A percentile compares a stretch with the other conserved stretches of the same genome.
Evolutionary conservation across 1,140 invertebrate genomes (phyloP).

Genomic region (Microplitis demolitor): DNA sequence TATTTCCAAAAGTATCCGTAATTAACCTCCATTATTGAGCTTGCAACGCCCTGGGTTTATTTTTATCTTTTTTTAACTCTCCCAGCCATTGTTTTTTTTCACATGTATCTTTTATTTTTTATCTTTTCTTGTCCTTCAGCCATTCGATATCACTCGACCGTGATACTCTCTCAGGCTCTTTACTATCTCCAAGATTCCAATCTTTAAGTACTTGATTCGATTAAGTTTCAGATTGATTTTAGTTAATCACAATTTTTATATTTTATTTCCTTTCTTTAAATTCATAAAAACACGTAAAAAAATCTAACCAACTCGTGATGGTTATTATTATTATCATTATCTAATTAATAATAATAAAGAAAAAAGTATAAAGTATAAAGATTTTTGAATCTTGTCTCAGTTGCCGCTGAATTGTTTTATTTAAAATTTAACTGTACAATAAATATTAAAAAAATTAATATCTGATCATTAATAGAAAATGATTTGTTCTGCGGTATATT

Average conservation of each 20-base stretch:
- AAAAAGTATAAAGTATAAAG: no score
- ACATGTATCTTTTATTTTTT: background rate
- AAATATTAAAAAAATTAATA: no score
- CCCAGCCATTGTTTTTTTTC: background rate
- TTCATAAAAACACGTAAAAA: no score
- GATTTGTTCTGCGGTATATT: background rate
- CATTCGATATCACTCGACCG: background rate
- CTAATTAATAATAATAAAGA: no score
- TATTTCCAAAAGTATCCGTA: constrained; percentile 26
- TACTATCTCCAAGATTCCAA: background rate
- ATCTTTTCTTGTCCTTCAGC: background rate
- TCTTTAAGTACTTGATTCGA: constrained; percentile 25
- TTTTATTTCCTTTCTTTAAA: no score
- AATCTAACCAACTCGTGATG: no score
- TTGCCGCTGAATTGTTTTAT: no score
- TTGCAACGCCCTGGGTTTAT: constrained; percentile 26
- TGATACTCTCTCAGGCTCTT: background rate
- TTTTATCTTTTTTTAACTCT: background rate
- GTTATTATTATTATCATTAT: no score
- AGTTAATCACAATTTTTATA: no score
- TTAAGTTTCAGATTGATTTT: background rate
- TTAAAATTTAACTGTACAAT: no score
- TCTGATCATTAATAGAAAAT: background rate
- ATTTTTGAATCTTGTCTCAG: no score
- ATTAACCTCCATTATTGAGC: constrained; percentile 51